Evolutionary conservation across 2,797 vertebrate species (phyloP).

Genomic region (Coreius guichenoti): DNA sequence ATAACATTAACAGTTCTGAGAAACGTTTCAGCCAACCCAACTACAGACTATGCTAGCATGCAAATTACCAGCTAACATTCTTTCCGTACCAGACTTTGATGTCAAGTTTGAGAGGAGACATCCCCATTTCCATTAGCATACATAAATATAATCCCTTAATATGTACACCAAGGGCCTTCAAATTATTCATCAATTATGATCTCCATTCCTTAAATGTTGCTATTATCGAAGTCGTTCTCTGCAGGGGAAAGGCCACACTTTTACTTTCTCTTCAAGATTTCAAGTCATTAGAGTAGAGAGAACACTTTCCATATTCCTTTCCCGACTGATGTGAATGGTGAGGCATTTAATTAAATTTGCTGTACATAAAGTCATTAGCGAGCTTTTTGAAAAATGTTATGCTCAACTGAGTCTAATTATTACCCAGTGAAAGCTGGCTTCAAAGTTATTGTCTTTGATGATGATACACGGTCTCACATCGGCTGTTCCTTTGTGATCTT

Average conservation of each 20-base stretch:
- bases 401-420: slow-evolving; percentile 76
- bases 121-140: slow-evolving; percentile 60
- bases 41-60: neutral
- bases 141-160: slow-evolving; percentile 71
- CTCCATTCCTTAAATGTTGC: slow-evolving; percentile 62
- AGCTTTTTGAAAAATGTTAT: slow-evolving; percentile 73
- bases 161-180: slow-evolving; percentile 69
- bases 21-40: slow-evolving; percentile 6
- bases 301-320: slow-evolving; percentile 55
- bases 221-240: slow-evolving; percentile 59
- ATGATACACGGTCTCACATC: slow-evolving; percentile 62
- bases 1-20: neutral
- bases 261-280: slow-evolving; percentile 56
- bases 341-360: slow-evolving; percentile 78
- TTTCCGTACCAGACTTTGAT: slow-evolving; percentile 73
- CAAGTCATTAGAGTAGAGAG: slow-evolving; percentile 69
- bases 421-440: slow-evolving; percentile 70
- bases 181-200: slow-evolving; percentile 70
- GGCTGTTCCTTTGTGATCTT: slow-evolving; percentile 55
- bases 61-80: slow-evolving; percentile 25
- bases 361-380: slow-evolving; percentile 69
- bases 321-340: slow-evolving; percentile 62
- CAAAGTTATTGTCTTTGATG: slow-evolving; percentile 68
- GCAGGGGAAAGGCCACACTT: slow-evolving; percentile 60
- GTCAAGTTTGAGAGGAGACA: slow-evolving; percentile 72